Evolutionary conservation across 2,113 vertebrate genomes (phyloP).

Genomic region (Cyprinodon brontotheroides): DNA sequence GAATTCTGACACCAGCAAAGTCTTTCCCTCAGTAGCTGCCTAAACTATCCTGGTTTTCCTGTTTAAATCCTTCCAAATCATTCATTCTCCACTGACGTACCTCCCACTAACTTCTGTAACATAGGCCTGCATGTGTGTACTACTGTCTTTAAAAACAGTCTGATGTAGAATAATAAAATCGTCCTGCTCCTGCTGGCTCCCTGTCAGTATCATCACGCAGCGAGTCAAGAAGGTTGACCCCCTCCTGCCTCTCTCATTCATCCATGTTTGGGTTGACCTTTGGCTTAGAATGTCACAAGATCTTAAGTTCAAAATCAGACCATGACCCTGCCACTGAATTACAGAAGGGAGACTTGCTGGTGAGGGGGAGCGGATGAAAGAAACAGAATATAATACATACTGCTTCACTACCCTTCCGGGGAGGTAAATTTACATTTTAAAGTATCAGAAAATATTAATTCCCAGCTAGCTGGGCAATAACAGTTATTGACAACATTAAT

Average conservation of each 20-base stretch:
- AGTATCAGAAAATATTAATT: too few relatives aligned
- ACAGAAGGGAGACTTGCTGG: constrained; percentile 1
- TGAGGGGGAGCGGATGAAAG: background rate
- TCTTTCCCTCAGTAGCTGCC: constrained; percentile 19
- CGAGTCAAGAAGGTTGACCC: constrained; percentile 49
- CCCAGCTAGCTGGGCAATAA: too few relatives aligned
- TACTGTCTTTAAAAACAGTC: constrained; percentile 43
- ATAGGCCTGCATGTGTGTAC: background rate
- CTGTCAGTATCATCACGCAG: constrained; percentile 23
- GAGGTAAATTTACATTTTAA: too few relatives aligned
- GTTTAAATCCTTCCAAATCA: constrained; percentile 43
- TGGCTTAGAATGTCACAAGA: constrained; percentile 42
- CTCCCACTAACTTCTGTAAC: too few relatives aligned
- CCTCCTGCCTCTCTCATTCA: constrained; percentile 15
- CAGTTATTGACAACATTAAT: too few relatives aligned
- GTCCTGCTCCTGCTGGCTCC: background rate
- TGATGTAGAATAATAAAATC: constrained; percentile 23
- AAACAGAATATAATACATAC: background rate
- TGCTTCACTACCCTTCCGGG: background rate
- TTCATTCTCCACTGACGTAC: constrained; percentile 16
- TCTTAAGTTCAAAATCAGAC: constrained; percentile 56
- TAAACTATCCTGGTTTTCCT: constrained; percentile 30
- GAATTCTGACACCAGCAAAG: constrained; percentile 31
- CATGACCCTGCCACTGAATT: constrained; percentile 61
- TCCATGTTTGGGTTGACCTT: constrained; percentile 39